Evolutionary conservation across 2,113 vertebrate genomes (phyloP).

Genomic region (Melanostigma gelatinosum): DNA sequence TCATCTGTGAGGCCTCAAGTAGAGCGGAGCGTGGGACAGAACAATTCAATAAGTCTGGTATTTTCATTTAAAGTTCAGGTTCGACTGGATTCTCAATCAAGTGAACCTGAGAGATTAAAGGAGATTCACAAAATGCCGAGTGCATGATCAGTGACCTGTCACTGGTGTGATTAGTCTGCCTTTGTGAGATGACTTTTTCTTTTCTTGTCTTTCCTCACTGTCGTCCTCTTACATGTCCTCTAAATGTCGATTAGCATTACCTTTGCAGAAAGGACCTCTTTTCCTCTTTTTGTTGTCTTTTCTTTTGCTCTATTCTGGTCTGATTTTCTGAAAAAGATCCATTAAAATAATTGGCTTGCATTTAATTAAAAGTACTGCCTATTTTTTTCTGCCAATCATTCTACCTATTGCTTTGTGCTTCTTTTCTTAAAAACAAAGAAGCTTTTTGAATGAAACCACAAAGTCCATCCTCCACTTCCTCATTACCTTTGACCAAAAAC

Average conservation of each 20-base stretch:
- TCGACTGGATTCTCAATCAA: conserved; percentile 60
- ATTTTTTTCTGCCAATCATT: not conserved
- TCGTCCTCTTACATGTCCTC: not conserved
- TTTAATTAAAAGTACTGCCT: not conserved
- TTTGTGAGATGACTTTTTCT: conserved; percentile 21
- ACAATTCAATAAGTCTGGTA: conserved; percentile 38
- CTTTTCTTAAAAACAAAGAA: not conserved
- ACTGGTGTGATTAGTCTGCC: conserved; percentile 60
- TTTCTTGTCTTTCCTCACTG: not conserved
- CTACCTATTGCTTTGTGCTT: not conserved
- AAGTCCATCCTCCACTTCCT: not conserved
- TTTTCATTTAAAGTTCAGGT: conserved; percentile 76
- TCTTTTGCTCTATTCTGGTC: not conserved
- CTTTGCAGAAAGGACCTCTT: not conserved
- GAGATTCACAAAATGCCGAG: conserved; percentile 67
- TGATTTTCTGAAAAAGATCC: not conserved
- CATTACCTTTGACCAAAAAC: not conserved
- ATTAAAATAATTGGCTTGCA: conserved; percentile 2
- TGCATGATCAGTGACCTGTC: conserved; percentile 58
- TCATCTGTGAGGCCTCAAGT: not conserved
- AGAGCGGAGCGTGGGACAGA: not conserved
- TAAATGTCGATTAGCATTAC: not conserved
- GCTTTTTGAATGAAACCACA: not conserved
- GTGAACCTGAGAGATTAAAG: conserved; percentile 68
- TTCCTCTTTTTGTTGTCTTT: not conserved